phyloP scores from a whole-genome alignment of 2,797 vertebrate genomes.

The Sebastes variabilis region DNA sequence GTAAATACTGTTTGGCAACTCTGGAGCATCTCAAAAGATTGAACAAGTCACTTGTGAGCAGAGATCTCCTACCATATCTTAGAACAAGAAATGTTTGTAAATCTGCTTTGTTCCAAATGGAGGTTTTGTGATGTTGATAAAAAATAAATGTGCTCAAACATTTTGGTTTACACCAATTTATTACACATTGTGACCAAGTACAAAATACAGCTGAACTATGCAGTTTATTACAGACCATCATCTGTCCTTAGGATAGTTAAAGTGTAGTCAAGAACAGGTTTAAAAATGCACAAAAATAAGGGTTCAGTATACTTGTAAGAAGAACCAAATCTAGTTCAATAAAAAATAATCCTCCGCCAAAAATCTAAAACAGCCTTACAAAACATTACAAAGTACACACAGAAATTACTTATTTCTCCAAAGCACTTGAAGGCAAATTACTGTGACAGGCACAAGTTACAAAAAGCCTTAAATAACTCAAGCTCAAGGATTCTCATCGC shows the following conservation, averaged over 20 bases:
- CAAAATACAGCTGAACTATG: conserved; percentile 87
- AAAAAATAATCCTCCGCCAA: conserved; percentile 83
- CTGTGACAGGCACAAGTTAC: conserved; percentile 80
- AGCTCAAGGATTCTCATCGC: conserved; percentile 64
- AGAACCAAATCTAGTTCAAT: conserved; percentile 82
- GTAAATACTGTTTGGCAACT: conserved; percentile 59
- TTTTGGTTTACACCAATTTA: conserved; percentile 83
- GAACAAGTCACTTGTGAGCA: conserved; percentile 22
- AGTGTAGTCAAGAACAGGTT: conserved; percentile 81
- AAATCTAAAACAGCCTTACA: conserved; percentile 84
- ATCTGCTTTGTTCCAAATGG: conserved; percentile 50
- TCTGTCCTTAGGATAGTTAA: conserved; percentile 75
- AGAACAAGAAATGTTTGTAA: conserved; percentile 58
- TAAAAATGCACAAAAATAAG: conserved; percentile 86
- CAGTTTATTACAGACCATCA: conserved; percentile 80
- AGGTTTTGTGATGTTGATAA: conserved; percentile 63
- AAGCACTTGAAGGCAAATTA: conserved; percentile 83
- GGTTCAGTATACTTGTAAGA: conserved; percentile 83
- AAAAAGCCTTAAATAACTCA: conserved; percentile 76
- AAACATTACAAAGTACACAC: conserved; percentile 83
- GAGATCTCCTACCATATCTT: conserved; percentile 39
- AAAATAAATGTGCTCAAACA: conserved; percentile 61
- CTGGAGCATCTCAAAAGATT: conserved; percentile 2
- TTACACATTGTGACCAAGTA: conserved; percentile 86
- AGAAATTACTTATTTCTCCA: conserved; percentile 73